Evolutionary conservation across 2,113 vertebrate species (phyloP).

Genomic region (Thomomys bottae): DNA sequence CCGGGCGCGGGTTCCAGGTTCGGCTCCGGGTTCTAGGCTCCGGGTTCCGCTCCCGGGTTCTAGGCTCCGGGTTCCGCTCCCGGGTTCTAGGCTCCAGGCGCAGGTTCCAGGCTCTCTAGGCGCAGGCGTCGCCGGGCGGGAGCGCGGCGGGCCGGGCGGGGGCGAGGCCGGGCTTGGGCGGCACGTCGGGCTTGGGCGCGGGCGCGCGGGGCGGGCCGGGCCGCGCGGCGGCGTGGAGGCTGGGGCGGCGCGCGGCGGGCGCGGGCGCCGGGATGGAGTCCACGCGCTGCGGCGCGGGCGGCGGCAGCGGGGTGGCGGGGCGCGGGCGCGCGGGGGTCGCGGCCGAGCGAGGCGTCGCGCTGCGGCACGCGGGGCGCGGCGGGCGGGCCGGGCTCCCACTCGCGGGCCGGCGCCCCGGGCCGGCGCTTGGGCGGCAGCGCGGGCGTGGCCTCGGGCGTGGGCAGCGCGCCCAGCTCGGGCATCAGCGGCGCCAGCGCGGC

Average conservation of each 20-base stretch:
- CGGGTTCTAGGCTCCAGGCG: conserved; percentile 97
- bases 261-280: conserved; percentile 98
- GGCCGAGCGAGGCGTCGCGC: conserved; percentile 95
- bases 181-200: conserved; percentile 96
- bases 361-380: conserved; percentile 92
- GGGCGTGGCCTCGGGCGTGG: conserved; percentile 97
- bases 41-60: conserved; percentile 78
- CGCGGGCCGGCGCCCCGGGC: conserved; percentile 94
- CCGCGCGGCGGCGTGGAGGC: conserved; percentile 92
- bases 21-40: too few species aligned
- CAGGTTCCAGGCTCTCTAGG: too few species aligned
- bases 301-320: conserved; percentile 87
- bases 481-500: conserved; percentile 96
- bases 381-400: conserved; percentile 97
- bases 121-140: conserved; percentile 95
- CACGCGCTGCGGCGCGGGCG: conserved; percentile 96
- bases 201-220: conserved; percentile 92
- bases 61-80: too few species aligned
- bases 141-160: conserved; percentile 94
- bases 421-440: conserved; percentile 96
- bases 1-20: too few species aligned
- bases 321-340: conserved; percentile 69
- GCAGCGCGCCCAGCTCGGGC: conserved; percentile 96
- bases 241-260: conserved; percentile 77
- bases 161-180: conserved; percentile 95